Evolutionary conservation across 2,113 vertebrate species (phyloP), one percentile per base, ranked within the genome.

Genomic region (Caloenas nicobarica): DNA sequence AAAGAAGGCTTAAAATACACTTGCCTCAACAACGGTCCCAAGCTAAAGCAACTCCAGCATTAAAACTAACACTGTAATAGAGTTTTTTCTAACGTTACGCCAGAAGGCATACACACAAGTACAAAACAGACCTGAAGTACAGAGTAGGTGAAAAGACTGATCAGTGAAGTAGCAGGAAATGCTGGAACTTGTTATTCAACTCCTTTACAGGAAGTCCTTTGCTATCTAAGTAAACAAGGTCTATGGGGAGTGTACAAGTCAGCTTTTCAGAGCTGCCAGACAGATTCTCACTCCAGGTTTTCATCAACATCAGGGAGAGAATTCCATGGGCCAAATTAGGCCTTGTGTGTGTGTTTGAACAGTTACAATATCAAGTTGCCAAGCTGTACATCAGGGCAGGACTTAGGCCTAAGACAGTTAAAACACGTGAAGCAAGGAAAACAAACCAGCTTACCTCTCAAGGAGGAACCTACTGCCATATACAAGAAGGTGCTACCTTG

Each of bases 161-260:
- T 71, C 57, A n/a, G 46, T 46, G n/a, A 53, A 93, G 78, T 17
- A 88, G 68, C 69, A 96, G 92, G 90, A 96, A 97, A 60, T 5
- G 80, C 40, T 73, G 87, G 86, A 95, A 95, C 90, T 68, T 92
- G 92, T 92, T 92, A 87, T 81, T 96, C 82, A 94, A 89, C 86
- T 79, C 23, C 86, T 93, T 93, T 81, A 84, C 80, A 68, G 95
- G 93, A 96, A 97, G 90, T 81, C n/a, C 76, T 94, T 36, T 57
- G 64, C 88, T 84, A 88, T 64, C 73, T 80, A 51, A 88, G 89
- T 87, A 92, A 96, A 94, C 68, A 95, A 90, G 69, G 61, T 46
- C 71, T 72, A 62, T 0, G 1, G 64, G 80, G 82, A 85, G 60
- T 12, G 36, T 68, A 71, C 31, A 73, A 79, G 57, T 60, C 79